Evolutionary conservation across 1,140 invertebrate species (phyloP), one percentile per base, ranked within the genome.

Genomic region (Drosophila setifemur): DNA sequence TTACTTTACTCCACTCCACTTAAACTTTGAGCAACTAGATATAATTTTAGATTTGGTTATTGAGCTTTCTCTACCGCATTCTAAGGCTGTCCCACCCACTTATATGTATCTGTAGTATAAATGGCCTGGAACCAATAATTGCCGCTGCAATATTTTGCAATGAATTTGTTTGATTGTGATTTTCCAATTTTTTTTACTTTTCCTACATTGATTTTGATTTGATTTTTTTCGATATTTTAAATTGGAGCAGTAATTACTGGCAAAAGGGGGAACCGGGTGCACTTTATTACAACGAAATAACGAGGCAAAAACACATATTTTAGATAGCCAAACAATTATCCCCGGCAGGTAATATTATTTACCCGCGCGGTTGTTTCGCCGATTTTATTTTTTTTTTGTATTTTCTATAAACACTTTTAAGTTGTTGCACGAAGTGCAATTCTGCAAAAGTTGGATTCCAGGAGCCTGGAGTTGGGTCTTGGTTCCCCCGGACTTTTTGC

Each of bases 261-360:
- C 14, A 0, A 11, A 11, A 3, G 31, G 11, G 52, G 37, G 35
- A 18, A 16, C 6, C 7, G 12, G 3, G 4, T 5, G 3, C 28
- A 29, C 43, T 52, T 53, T 70, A 67, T 53, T 52, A 35, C 16
- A 12, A 11, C 31, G 16, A 45, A 53, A 45, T 57, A 44, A 25
- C 55, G 33, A 37, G 33, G 3, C 33, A 69, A 43, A 25, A 64
- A 78, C 67, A 78, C 68, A 77, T 77, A 66, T 73, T 73, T 73
- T 11, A 57, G 58, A 73, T 83, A 83, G 23, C 67, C 61, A 54
- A 78, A 85, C 71, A 85, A 83, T 83, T 83, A 78, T 78, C 54
- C 55, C 4, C 18, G 19, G 73, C 45, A 23, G 14, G 31, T 19
- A 60, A 26, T 50, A 58, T 57, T 47, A 57, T 64, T 58, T 58